Percentiles rank a stretch among this genome's conserved stretches.
phyloP scores from a whole-genome alignment of 2,113 vertebrate genomes.

The Odobenus rosmarus region DNA sequence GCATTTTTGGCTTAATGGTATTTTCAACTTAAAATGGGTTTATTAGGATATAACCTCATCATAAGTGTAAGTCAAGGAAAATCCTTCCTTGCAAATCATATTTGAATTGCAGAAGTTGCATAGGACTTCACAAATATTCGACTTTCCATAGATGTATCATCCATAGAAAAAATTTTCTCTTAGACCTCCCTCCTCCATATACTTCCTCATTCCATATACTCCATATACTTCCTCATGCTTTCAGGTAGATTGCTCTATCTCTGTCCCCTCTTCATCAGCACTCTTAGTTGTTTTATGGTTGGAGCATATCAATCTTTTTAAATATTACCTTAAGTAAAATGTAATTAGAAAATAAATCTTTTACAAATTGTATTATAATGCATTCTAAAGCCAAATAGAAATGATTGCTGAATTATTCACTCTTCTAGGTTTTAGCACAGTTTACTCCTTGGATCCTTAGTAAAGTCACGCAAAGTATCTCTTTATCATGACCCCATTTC shows the following conservation, averaged over 20 bases:
- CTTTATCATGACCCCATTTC: slow-evolving; percentile 5
- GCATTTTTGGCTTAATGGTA: neutral
- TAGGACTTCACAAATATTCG: slow-evolving; percentile 7
- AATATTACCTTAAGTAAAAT: slow-evolving; percentile 61
- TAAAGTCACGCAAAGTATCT: neutral
- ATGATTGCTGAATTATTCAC: slow-evolving; percentile 10
- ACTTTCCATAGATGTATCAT: slow-evolving; percentile 31
- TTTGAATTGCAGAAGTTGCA: neutral
- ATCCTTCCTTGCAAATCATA: neutral
- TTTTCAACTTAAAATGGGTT: neutral
- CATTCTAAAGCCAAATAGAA: slow-evolving; percentile 51
- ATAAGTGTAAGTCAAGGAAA: neutral
- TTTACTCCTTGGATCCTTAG: neutral
- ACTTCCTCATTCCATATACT: neutral
- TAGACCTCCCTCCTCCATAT: neutral
- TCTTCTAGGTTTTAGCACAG: neutral
- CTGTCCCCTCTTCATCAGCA: neutral
- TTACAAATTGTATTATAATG: slow-evolving; percentile 26
- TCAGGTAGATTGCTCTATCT: neutral
- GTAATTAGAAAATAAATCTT: slow-evolving; percentile 53
- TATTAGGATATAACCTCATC: neutral
- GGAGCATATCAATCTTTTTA: slow-evolving; percentile 34
- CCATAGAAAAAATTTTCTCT: neutral
- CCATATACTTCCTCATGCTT: neutral
- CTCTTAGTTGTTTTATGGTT: neutral